Evolutionary conservation across 2,797 vertebrate species (phyloP), one percentile per base, ranked within the genome.

Genomic region (Melanotaenia maccullochi): DNA sequence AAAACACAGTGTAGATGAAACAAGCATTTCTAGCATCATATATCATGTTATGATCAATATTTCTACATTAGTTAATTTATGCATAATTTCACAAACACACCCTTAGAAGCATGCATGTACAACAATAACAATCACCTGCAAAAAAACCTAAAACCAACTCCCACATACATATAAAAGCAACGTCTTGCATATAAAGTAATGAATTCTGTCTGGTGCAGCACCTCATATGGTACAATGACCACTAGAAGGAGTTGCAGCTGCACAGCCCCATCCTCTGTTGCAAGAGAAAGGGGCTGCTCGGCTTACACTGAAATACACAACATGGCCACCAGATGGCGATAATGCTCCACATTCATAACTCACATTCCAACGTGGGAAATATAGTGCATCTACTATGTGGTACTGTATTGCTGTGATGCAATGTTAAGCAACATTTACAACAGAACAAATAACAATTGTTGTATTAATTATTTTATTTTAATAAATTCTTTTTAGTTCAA

Each of bases 221-320:
- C 18, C 44, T 47, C 59, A 0, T 82, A 55, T 24, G 5, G 7
- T 8, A 11, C n/a, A 20, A 16, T 75, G 69, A 25, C 85, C 90
- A 86, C 78, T 65, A 89, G 91, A 44, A 76, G 84, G 88, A 33
- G 87, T 7, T 55, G 61, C 65, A 79, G 51, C 66, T 16, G 56
- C 55, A 81, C 20, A 76, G 69, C 22, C 32, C 36, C 32, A 33
- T 40, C 14, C 25, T 55, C 9, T 49, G 9, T 18, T 28, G 40
- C 40, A 69, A 54, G 40, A 54, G 13, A 11, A 40, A 6, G 47
- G 22, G 20, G 38, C 28, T 60, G 57, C 35, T 25, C 13, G 22
- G 1, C 24, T 62, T 42, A 44, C 28, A 49, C 51, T 56, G 5
- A 42, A n/a, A 36, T 72, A 0, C 71, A 58, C 28, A 28, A 3